phyloP scores from a whole-genome alignment of 1,140 invertebrate genomes.

The Frieseomelitta varia region DNA sequence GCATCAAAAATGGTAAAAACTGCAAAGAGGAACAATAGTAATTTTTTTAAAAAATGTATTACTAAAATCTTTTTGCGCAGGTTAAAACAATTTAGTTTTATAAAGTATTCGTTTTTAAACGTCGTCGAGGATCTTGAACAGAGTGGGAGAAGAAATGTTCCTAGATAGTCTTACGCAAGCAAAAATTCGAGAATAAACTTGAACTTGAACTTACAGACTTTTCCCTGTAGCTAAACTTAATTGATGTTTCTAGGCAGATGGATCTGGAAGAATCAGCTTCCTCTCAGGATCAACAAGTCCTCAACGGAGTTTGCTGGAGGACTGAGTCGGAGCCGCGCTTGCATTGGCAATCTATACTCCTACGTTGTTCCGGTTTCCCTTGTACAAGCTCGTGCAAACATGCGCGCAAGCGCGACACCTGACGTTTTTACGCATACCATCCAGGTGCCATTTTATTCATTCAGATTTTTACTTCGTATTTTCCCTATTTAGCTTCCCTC shows the following conservation, averaged over 20 bases:
- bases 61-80: not conserved
- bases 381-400: conserved; percentile 65
- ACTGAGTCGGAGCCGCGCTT: conserved; percentile 67
- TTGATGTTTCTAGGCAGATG: conserved; percentile 15
- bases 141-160: not conserved
- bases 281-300: conserved; percentile 73
- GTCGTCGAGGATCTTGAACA: not conserved
- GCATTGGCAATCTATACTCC: conserved; percentile 76
- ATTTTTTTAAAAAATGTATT: no score
- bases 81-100: not conserved
- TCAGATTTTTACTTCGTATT: conserved; percentile 44
- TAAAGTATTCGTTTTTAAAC: not conserved
- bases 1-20: not conserved
- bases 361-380: conserved; percentile 69
- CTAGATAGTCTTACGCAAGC: no score
- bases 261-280: conserved; percentile 25
- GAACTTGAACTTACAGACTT: conserved; percentile 37
- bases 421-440: conserved; percentile 43
- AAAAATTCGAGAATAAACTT: not conserved
- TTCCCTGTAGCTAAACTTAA: conserved; percentile 6
- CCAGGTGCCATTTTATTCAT: conserved; percentile 65
- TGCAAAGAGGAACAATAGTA: not conserved
- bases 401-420: conserved; percentile 67
- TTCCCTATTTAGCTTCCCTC: not conserved
- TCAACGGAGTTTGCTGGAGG: conserved; percentile 70